A percentile compares a stretch with the other conserved stretches of the same genome.
These are phyloP conservation scores for Atopsyche davidsoni DNA, from an alignment of 1,140 invertebrate species.

Conservation along the genomic window DNA sequence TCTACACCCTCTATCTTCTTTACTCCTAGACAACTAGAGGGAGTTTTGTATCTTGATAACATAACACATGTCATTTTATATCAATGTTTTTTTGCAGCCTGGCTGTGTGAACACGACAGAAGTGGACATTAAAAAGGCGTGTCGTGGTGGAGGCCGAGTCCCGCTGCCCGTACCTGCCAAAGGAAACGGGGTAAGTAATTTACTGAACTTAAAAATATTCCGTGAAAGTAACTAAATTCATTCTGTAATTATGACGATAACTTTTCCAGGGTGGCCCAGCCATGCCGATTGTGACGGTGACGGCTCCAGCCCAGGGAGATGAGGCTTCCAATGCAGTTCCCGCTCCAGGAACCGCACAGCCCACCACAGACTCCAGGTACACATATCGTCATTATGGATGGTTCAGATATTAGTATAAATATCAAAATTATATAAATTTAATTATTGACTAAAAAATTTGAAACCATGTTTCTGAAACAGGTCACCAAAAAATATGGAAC, in stretches of 20 bases:
- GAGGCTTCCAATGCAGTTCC: constrained; percentile 21
- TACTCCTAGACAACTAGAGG: too few relatives aligned
- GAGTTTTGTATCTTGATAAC: too few relatives aligned
- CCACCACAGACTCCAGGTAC: constrained; percentile 24
- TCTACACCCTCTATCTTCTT: too few relatives aligned
- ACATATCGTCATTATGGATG: too few relatives aligned
- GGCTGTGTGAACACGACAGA: constrained; percentile 99
- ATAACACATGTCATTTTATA: constrained; percentile 13
- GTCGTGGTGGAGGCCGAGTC: constrained; percentile 50
- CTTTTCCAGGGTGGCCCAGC: constrained; percentile 16
- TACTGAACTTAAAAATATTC: background rate
- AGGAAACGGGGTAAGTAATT: constrained; percentile 14
- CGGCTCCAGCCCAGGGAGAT: constrained; percentile 25
- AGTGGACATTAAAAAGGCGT: constrained; percentile 95
- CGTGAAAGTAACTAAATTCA: background rate
- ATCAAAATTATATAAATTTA: too few relatives aligned
- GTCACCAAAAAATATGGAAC: too few relatives aligned
- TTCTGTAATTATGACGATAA: background rate
- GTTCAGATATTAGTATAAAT: too few relatives aligned
- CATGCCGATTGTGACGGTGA: constrained; percentile 28
- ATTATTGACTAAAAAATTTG: too few relatives aligned
- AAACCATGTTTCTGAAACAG: too few relatives aligned
- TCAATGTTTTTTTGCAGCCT: constrained; percentile 58
- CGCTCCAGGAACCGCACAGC: constrained; percentile 24
- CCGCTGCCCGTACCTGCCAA: constrained; percentile 4